Evolutionary conservation across 2,888 invertebrate species (phyloP).

Genomic region (Protophormia terraenovae): DNA sequence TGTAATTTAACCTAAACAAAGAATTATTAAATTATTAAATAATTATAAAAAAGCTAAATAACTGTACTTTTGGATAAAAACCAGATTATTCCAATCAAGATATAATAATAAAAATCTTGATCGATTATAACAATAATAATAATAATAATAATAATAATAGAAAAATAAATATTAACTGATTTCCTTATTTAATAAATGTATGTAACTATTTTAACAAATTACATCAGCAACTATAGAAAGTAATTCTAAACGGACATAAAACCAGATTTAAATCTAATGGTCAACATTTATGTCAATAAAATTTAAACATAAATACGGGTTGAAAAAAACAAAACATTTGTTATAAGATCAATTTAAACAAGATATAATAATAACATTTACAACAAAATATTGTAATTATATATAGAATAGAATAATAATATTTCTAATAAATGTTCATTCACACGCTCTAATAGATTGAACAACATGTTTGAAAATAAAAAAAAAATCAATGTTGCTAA

Average conservation of each 20-base stretch:
- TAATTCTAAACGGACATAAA: background rate
- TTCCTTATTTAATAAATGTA: conserved; percentile 42
- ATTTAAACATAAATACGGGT: background rate
- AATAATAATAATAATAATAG: background rate
- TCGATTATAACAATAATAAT: conserved; percentile 1
- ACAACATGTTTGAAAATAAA: background rate
- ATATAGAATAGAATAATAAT: background rate
- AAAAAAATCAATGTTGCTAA: background rate
- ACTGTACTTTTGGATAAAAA: too few relatives aligned
- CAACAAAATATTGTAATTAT: conserved; percentile 12
- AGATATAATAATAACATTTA: background rate
- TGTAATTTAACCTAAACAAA: too few relatives aligned
- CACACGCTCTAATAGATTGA: conserved; percentile 52
- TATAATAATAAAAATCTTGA: conserved; percentile 20
- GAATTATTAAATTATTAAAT: too few relatives aligned
- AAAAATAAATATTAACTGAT: conserved; percentile 3
- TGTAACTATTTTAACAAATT: conserved; percentile 37
- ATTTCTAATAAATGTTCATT: conserved; percentile 51
- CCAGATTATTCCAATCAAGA: background rate
- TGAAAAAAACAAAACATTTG: background rate
- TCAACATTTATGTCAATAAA: background rate
- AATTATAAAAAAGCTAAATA: too few relatives aligned
- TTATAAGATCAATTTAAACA: conserved; percentile 1
- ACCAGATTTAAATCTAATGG: conserved; percentile 14
- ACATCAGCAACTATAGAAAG: conserved; percentile 51